Base-by-base conservation (phyloP, 1,140 invertebrate genomes). In the Lepidostoma basale region DNA sequence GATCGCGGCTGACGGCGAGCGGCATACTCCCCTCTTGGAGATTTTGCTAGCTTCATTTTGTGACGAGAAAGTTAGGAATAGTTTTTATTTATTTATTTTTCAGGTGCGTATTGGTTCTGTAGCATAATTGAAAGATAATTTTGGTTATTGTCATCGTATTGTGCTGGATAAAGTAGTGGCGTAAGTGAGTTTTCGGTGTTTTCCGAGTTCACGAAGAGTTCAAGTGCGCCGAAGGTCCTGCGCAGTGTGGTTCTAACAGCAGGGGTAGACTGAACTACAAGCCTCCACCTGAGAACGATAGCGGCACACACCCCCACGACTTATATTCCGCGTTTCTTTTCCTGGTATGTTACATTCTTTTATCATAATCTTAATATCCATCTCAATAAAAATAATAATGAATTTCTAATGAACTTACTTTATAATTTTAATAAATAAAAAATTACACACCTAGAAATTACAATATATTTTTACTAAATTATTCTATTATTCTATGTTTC, bases 131-230 rank as follows among this genome's bases (percentile, higher is more conserved):
- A 36, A n/a, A 12, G 30, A 33, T 54, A 54, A 47, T 47, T 23
- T 47, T 12, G 44, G 12, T 54, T 54, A 3, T 54, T 54, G 28
- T 14, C 49, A 26, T 54, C 25, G 23, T 54, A 14, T 26, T 26
- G 26, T 54, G 49, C 14, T 28, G 20, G 18, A 30, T n/a, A 28
- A 54, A 54, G 28, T 14, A 8, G 16, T 4, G n/a, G 49, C 20
- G 49, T 54, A 26, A 23, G 14, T 14, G 30, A 54, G 49, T 54
- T 26, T 54, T 54, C 49, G 25, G 49, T 54, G 49, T 54, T 54
- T 54, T 54, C 49, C 49, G 49, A 54, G 49, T 54, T 54, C 49
- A 54, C 16, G n/a, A 54, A n/a, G 25, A 26, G 49, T 54, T 54
- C 49, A 54, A 54, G 49, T 54, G 49, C 49, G 49, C 26, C 49